phyloP scores from a whole-genome alignment of 1,140 invertebrate species.

The Carcinoscorpius rotundicauda region DNA sequence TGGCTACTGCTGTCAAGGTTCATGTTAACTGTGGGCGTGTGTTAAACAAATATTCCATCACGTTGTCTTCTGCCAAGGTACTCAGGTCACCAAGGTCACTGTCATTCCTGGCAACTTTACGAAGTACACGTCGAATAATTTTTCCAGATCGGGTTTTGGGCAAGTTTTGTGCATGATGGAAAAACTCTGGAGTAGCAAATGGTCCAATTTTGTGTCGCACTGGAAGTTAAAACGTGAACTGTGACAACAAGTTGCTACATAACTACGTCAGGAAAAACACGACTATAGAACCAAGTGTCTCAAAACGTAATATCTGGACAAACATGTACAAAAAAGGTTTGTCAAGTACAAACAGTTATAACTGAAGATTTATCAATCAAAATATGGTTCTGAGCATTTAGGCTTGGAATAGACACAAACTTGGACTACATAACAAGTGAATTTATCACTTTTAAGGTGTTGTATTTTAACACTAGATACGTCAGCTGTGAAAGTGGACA shows the following conservation, averaged over 20 bases:
- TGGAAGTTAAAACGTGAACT: slow-evolving; percentile 27
- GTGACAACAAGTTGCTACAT: neutral
- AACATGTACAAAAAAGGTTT: neutral
- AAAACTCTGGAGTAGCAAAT: slow-evolving; percentile 88
- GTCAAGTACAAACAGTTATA: too few relatives aligned
- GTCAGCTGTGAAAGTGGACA: too few relatives aligned
- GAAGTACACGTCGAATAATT: slow-evolving; percentile 87
- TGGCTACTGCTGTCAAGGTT: too few relatives aligned
- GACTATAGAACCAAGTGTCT: neutral
- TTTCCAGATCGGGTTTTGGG: slow-evolving; percentile 97
- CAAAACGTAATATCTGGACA: neutral
- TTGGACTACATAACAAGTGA: too few relatives aligned
- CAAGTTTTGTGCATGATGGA: slow-evolving; percentile 79
- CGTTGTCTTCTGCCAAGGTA: slow-evolving; percentile 74
- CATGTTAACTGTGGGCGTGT: neutral
- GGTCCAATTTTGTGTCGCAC: slow-evolving; percentile 88
- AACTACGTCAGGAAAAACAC: neutral
- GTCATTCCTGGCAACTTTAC: slow-evolving; percentile 84
- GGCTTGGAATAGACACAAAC: too few relatives aligned
- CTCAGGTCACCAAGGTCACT: slow-evolving; percentile 81
- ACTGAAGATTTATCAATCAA: too few relatives aligned
- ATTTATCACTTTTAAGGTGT: too few relatives aligned
- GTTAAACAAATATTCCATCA: slow-evolving; percentile 64
- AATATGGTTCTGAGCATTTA: too few relatives aligned
- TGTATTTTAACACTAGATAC: too few relatives aligned